Percentiles rank a stretch among this genome's conserved stretches.
These are phyloP conservation scores for Lacanobia wlatinum DNA, from an alignment of 2,888 invertebrate genomes.

Conservation along the genomic window DNA sequence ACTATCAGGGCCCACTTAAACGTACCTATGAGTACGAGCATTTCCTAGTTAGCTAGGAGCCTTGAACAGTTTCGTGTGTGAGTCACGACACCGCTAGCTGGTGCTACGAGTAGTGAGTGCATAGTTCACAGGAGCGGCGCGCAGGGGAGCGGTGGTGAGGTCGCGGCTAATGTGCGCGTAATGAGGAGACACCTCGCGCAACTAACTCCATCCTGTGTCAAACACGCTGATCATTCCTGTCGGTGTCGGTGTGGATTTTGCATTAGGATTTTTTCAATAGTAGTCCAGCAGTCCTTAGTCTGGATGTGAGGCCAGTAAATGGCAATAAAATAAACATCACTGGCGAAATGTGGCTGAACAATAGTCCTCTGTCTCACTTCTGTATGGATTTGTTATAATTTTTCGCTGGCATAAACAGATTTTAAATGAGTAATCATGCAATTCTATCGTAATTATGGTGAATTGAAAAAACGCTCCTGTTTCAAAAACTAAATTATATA, in stretches of 20 bases:
- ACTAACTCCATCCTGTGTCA: conserved; percentile 44
- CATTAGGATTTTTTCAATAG: neutral
- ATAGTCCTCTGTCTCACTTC: neutral
- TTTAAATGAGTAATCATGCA: neutral
- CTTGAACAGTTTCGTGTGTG: neutral
- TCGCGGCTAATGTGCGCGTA: conserved; percentile 27
- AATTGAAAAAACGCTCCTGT: neutral
- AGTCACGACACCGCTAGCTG: neutral
- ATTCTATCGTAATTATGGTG: neutral
- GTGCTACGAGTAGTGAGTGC: neutral
- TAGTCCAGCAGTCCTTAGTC: neutral
- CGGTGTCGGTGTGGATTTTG: neutral
- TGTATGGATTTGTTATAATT: neutral
- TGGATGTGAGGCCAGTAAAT: neutral
- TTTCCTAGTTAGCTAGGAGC: neutral
- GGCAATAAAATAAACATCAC: neutral
- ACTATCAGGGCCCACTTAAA: neutral
- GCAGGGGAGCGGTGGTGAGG: conserved; percentile 11
- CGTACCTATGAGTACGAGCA: neutral
- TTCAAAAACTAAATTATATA: too few relatives aligned
- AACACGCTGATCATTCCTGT: conserved; percentile 19
- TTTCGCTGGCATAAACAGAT: neutral
- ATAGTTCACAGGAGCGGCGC: conserved; percentile 12
- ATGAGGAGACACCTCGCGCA: conserved; percentile 37
- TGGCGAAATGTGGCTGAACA: neutral